Base-by-base conservation (phyloP, 37 sponge, comb jelly and placozoan genomes). In the Axinella damicornis region DNA sequence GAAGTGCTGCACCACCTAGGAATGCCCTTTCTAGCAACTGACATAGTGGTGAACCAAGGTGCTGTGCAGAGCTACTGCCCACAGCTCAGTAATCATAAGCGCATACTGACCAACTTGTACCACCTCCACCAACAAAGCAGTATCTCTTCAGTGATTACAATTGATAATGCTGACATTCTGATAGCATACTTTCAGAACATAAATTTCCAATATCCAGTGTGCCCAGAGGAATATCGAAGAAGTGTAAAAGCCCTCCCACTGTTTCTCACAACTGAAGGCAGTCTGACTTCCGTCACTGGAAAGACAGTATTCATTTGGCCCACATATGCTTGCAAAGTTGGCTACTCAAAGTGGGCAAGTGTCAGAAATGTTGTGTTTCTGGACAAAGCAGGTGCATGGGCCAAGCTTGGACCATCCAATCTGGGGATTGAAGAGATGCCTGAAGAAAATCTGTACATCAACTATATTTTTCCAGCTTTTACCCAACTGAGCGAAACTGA, bases 391-490 rank as follows among this genome's bases (percentile, higher is more conserved):
- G 85, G 77, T 33, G 60, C 19, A 35, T 90, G 91, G 91, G 76
- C 59, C 5, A 14, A 28, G 13, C n/a, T 89, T 5, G 68, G 58
- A n/a, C 16, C 65, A 19, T 35, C 54, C 30, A 15, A 63, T 19
- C 36, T 83, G 19, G 65, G 68, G 31, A 71, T 83, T 30, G 5
- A 53, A 0, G 22, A 17, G 12, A 77, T 89, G 13, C 53, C 54
- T 34, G 66, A 40, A 39, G 74, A 69, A 69, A 65, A 79, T 0
- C 2, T 83, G 5, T 89, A 84, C 61, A n/a, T 69, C 28, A 28
- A 71, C 16, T 84, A 64, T 11, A 83, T 89, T 17, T 89, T 89
- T 62, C 63, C 38, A 20, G 28, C 53, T 19, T 89, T 89, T 77
- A 1, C 25, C 37, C 33, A 54, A 18, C 27, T 89, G 73, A 38